Base-by-base conservation (phyloP, 2,797 vertebrate species). In the Mus caroli region DNA sequence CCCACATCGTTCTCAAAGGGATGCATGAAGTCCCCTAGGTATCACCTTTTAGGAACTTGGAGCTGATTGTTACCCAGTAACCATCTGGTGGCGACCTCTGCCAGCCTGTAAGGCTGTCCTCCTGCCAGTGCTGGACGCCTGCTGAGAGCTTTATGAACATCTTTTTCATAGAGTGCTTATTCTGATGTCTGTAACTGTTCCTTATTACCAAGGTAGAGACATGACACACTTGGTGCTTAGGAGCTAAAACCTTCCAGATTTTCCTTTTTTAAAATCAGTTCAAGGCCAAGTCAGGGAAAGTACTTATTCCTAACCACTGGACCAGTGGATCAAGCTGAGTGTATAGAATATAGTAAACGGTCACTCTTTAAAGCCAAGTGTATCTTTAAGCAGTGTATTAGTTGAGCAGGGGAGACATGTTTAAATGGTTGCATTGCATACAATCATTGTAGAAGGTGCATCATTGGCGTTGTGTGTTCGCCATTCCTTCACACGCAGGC, bases 391-490 rank as follows among this genome's bases (percentile, higher is more conserved):
- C 12, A n/a, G 43, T 85, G 20, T 83, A 13, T n/a, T 50, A 46
- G 43, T 6, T 20, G 58, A 85, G 13, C 50, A 67, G n/a, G 82
- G 28, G 40, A 85, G 9, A 50, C 28, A 14, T 34, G 11, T 22
- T 15, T 50, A 67, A 34, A 50, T 50, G 50, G 12, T 50, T 50
- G 50, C 12, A 10, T 94, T 96, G 91, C 94, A 73, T 95, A 79
- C 3, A 88, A 90, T 93, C 22, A 56, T 78, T 91, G 52, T 58
- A 83, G 77, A 84, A 95, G 97, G 87, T 34, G 58, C 90, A 95
- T 50, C 50, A 93, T 97, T 92, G 92, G 19, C 89, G 98, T 98
- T 1, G 34, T 97, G 96, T 98, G 58, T 89, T 85, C 64, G 95
- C 94, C 89, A 76, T 97, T 89, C 77, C 90, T 96, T 96, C 88